Percentiles rank a stretch among this genome's conserved stretches.
Conservation (phyloP, 2,888 invertebrate species). For the Platycheirus albimanus region DNA sequence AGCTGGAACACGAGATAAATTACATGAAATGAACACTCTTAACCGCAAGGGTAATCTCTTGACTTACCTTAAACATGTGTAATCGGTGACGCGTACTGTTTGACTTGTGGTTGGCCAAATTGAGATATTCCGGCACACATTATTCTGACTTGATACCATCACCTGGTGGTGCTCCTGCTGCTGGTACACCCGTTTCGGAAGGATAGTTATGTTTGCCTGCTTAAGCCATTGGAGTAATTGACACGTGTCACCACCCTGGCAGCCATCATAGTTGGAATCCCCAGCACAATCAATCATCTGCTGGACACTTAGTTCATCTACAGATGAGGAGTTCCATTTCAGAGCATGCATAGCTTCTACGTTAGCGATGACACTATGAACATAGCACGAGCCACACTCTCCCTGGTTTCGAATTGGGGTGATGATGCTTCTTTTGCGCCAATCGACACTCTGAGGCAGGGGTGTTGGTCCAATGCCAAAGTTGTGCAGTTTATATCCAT, state of each 20-base stretch:
- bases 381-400: constrained; percentile 93
- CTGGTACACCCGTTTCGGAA: constrained; percentile 86
- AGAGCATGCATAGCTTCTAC: constrained; percentile 91
- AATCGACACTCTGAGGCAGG: constrained; percentile 79
- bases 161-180: too few relatives aligned
- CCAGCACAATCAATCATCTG: constrained; percentile 92
- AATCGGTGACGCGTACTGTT: constrained; percentile 52
- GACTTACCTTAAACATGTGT: constrained; percentile 69
- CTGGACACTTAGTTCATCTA: constrained; percentile 87
- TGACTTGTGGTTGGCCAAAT: constrained; percentile 8
- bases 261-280: constrained; percentile 89
- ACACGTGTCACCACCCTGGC: constrained; percentile 92
- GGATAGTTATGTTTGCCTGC: constrained; percentile 84
- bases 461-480: not conserved
- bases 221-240: constrained; percentile 89
- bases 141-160: constrained; percentile 76
- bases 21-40: not conserved
- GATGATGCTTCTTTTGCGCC: constrained; percentile 87
- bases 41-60: not conserved
- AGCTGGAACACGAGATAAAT: constrained; percentile 62
- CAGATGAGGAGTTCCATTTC: constrained; percentile 88
- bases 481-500: constrained; percentile 8
- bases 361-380: constrained; percentile 90
- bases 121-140: constrained; percentile 3
- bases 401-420: constrained; percentile 88